phyloP scores from a whole-genome alignment of 1,140 invertebrate genomes.

The Hermatobates lingyangjiaoensis region DNA sequence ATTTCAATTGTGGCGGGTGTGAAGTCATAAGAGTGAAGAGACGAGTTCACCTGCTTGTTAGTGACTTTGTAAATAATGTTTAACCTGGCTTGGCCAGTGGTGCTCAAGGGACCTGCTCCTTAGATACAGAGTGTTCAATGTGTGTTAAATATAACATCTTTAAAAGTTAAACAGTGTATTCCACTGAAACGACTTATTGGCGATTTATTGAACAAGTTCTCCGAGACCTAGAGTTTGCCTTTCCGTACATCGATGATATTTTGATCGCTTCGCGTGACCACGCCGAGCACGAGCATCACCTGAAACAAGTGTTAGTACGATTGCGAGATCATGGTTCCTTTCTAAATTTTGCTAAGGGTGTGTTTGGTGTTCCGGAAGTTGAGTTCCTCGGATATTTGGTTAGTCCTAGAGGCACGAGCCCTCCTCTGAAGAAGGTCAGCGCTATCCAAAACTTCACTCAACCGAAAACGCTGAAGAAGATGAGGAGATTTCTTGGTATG shows the following conservation, averaged over 20 bases:
- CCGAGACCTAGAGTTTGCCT: conserved; percentile 17
- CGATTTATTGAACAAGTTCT: no score
- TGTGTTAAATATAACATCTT: no score
- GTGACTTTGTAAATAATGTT: no score
- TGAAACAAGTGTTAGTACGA: conserved; percentile 21
- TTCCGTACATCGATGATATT: conserved; percentile 29
- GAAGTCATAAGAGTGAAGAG: no score
- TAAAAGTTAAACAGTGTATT: no score
- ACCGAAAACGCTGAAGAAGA: conserved; percentile 2
- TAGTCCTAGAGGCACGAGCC: conserved; percentile 19
- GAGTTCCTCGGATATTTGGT: conserved; percentile 20
- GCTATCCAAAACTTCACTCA: conserved; percentile 13
- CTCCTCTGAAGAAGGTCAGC: conserved; percentile 15
- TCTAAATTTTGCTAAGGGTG: conserved; percentile 12
- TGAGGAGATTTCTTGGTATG: conserved; percentile 15
- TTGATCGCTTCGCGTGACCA: conserved; percentile 21
- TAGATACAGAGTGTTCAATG: no score
- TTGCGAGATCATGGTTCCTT: conserved; percentile 17
- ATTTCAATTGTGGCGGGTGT: no score
- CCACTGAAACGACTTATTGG: no score
- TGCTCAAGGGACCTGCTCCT: no score
- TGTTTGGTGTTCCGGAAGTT: conserved; percentile 2
- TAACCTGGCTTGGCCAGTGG: no score
- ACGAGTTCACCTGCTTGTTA: no score
- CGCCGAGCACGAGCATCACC: conserved; percentile 22